Evolutionary conservation across 2,113 vertebrate genomes (phyloP), one percentile per base, ranked within the genome.

Genomic region (Rhinoptilus africanus): DNA sequence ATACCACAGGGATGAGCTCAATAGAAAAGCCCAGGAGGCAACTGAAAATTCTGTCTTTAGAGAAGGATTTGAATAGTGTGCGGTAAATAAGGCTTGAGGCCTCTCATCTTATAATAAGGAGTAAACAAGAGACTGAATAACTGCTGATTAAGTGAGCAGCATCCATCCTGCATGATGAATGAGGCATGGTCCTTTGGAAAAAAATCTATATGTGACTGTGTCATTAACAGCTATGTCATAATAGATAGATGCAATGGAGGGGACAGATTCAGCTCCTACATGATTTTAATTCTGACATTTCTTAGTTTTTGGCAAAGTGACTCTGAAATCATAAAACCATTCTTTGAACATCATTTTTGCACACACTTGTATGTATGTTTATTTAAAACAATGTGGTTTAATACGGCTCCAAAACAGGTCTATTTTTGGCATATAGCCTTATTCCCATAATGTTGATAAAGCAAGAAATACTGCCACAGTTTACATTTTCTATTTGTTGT

Each of bases 111-210:
- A 78, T 79, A 88, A 88, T 83, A 60, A 41, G 85, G 87, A 94
- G 66, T 92, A 95, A 96, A 95, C 57, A 92, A 77, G 57, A 89
- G 77, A 37, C 43, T 64, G 79, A 96, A 97, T 94, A 94, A 90
- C 88, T 92, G 91, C 74, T 97, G 91, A 96, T 95, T 87, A 96
- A 95, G 39, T 39, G 69, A 95, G 71, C 32, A 89, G 45, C 78
- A 85, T 89, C 66, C 34, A 10, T 89, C 80, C 73, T 92, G 39
- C 6, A 4, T 78, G 47, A 81, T 88, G 87, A 96, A 94, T 85
- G 77, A 69, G n/a, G 48, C 59, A 78, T 12, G 30, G 26, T 62
- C 28, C 41, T 92, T 75, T 47, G 41, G 64, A 72, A 94, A 94
- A 82, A 94, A 83, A 93, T 76, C 91, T 76, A 17, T 77, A 56